Percentiles rank a stretch among this genome's conserved stretches.
Conservation (phyloP, 2,797 vertebrate genomes). For the Erethizon dorsatum region DNA sequence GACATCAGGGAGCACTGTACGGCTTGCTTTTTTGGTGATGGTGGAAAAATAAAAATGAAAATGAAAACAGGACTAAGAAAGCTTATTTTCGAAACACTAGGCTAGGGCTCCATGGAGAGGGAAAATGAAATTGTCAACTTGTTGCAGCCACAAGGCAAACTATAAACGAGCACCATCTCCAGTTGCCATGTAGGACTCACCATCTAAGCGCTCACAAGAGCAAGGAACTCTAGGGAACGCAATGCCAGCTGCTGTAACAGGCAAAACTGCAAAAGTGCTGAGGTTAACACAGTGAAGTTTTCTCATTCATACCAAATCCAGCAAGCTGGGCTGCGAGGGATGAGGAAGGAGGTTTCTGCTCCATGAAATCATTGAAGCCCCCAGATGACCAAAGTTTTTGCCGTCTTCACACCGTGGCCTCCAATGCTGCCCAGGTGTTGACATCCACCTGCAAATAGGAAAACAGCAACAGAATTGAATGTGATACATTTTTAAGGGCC, state of each 20-base stretch:
- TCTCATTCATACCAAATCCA: neutral
- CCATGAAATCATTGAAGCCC: neutral
- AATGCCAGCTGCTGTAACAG: neutral
- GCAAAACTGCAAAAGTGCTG: neutral
- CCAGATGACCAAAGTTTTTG: neutral
- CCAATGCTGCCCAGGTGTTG: neutral
- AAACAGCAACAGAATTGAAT: neutral
- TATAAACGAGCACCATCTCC: neutral
- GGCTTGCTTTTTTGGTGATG: neutral
- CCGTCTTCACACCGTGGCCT: neutral
- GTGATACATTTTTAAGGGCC: neutral
- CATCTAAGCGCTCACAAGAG: neutral
- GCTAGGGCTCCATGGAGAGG: neutral
- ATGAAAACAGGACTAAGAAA: conserved; percentile 49
- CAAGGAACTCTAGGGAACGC: neutral
- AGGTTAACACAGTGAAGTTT: neutral
- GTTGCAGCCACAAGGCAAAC: conserved; percentile 20
- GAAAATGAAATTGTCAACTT: conserved; percentile 48
- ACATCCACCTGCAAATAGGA: neutral
- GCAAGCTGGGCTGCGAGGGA: too few species aligned
- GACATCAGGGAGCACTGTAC: neutral
- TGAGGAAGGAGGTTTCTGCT: neutral
- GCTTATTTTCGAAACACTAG: conserved; percentile 48
- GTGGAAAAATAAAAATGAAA: conserved; percentile 52
- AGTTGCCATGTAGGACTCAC: neutral